Evolutionary conservation across 1,140 invertebrate species (phyloP), one percentile per base, ranked within the genome.

Genomic region (Pollicipes pollicipes): DNA sequence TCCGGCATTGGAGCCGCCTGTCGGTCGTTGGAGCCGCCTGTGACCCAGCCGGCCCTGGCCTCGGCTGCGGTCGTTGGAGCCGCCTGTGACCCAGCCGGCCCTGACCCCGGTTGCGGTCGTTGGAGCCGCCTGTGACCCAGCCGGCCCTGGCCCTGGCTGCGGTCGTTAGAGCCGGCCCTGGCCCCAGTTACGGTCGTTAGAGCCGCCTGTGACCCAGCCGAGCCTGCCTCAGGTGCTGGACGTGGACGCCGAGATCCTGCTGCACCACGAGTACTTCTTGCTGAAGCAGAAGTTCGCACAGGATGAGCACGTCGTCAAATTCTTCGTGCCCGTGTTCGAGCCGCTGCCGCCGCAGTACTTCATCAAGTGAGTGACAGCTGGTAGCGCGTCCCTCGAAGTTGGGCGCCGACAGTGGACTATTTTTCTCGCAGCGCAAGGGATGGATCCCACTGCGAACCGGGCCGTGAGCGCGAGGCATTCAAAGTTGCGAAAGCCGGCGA

Each of bases 81-180:
- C n/a, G n/a, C n/a, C n/a, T n/a, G n/a, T n/a, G n/a, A n/a, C n/a
- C n/a, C n/a, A n/a, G n/a, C n/a, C n/a, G n/a, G n/a, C n/a, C n/a
- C 95, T 98, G 0, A 95, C 98, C 81, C 93, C 92, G 0, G 96
- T 98, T n/a, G n/a, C n/a, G n/a, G n/a, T n/a, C n/a, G n/a, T n/a
- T n/a, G n/a, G n/a, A n/a, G n/a, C n/a, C n/a, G n/a, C n/a, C n/a
- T n/a, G n/a, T n/a, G n/a, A n/a, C n/a, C n/a, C n/a, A n/a, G n/a
- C n/a, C n/a, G n/a, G n/a, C n/a, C n/a, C n/a, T n/a, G n/a, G n/a
- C n/a, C n/a, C n/a, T n/a, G n/a, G n/a, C n/a, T n/a, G n/a, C n/a
- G n/a, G n/a, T n/a, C n/a, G n/a, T n/a, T n/a, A n/a, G n/a, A n/a
- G n/a, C n/a, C n/a, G n/a, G n/a, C n/a, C n/a, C n/a, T n/a, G n/a